phyloP scores from a whole-genome alignment of 2,888 invertebrate species.

The Eupithecia dodoneata region DNA sequence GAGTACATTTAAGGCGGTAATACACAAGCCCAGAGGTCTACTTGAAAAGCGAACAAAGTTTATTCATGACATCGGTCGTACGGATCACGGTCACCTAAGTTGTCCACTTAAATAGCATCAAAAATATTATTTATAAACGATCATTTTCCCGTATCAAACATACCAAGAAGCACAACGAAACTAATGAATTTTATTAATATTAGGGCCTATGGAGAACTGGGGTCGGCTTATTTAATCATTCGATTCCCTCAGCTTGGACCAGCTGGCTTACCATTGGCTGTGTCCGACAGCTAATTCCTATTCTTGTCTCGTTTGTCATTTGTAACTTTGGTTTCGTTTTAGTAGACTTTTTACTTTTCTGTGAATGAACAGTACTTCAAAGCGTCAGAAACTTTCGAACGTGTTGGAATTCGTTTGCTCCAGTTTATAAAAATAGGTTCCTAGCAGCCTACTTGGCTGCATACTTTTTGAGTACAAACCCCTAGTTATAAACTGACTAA shows the following conservation, averaged over 20 bases:
- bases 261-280: background rate
- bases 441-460: background rate
- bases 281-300: slow-evolving; percentile 12
- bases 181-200: background rate
- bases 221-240: background rate
- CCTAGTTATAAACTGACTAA: background rate
- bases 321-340: slow-evolving; percentile 24
- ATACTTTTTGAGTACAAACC: background rate
- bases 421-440: background rate
- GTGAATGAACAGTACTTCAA: slow-evolving; percentile 13
- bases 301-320: slow-evolving; percentile 31
- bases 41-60: too few relatives aligned
- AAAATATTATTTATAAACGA: background rate
- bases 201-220: background rate
- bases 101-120: background rate
- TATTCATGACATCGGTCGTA: too few relatives aligned
- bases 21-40: too few relatives aligned
- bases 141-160: background rate
- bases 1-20: too few relatives aligned
- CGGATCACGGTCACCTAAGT: too few relatives aligned
- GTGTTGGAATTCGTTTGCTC: background rate
- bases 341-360: slow-evolving; percentile 18
- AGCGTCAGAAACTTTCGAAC: background rate
- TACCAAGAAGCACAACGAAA: background rate
- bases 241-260: too few relatives aligned